Percentiles rank a stretch among this genome's conserved stretches.
phyloP scores from a whole-genome alignment of 1,140 invertebrate species.

The Aphelenchoides fujianensis region DNA sequence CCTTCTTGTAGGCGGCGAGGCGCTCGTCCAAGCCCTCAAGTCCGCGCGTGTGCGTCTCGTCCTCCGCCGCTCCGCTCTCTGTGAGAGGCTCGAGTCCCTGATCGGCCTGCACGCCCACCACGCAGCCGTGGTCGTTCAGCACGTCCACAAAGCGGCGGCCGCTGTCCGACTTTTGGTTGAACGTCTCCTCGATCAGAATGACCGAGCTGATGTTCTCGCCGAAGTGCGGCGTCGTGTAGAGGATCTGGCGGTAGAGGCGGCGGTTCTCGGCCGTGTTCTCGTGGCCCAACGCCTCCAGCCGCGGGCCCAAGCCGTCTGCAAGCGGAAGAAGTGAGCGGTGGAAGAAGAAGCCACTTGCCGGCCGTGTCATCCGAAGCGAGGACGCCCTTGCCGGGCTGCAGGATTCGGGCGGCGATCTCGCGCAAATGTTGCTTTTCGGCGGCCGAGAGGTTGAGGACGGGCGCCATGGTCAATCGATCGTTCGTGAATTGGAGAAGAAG shows the following conservation, averaged over 20 bases:
- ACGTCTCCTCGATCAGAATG: slow-evolving; percentile 89
- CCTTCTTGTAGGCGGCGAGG: slow-evolving; percentile 94
- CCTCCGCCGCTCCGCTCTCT: slow-evolving; percentile 83
- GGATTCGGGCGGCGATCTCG: too few relatives aligned
- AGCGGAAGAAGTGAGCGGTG: too few relatives aligned
- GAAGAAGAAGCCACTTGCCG: too few relatives aligned
- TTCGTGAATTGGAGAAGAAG: too few relatives aligned
- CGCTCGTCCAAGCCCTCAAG: slow-evolving; percentile 86
- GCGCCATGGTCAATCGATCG: too few relatives aligned
- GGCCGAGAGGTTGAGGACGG: too few relatives aligned
- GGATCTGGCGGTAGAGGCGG: slow-evolving; percentile 73
- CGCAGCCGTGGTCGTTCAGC: too few relatives aligned
- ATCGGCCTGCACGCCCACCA: slow-evolving; percentile 67
- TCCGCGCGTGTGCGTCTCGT: slow-evolving; percentile 92
- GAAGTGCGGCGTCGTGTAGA: slow-evolving; percentile 74
- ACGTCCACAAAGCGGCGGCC: slow-evolving; percentile 64
- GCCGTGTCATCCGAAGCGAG: too few relatives aligned
- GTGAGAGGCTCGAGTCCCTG: slow-evolving; percentile 65
- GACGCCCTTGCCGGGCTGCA: too few relatives aligned
- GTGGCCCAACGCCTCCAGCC: slow-evolving; percentile 44
- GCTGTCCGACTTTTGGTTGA: slow-evolving; percentile 72
- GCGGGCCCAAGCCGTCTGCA: too few relatives aligned
- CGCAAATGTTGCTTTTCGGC: too few relatives aligned
- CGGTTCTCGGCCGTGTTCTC: slow-evolving; percentile 73
- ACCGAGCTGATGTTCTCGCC: slow-evolving; percentile 66